Conservation (phyloP, 2,888 invertebrate genomes). For the Eretmocerus hayati region DNA sequence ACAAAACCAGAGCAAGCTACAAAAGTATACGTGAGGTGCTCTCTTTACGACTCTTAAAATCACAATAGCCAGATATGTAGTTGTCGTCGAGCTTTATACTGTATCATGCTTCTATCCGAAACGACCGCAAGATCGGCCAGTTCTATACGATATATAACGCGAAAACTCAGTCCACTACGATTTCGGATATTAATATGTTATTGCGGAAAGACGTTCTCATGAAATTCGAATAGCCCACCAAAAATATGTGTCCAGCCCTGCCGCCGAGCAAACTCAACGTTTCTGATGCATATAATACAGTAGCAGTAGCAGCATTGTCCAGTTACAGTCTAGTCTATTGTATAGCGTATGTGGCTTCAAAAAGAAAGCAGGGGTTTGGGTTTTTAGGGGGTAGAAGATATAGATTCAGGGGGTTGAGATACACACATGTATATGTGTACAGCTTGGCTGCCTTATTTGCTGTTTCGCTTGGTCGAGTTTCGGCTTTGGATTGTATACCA, state of each 20-base stretch:
- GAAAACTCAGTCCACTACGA: slow-evolving; percentile 1
- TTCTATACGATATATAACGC: no score
- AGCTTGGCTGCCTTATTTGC: slow-evolving; percentile 9
- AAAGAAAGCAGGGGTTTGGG: no score
- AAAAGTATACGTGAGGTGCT: slow-evolving; percentile 40
- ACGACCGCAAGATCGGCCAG: no score
- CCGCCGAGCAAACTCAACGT: no score
- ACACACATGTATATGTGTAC: no score
- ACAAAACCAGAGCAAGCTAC: no score
- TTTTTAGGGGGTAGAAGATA: slow-evolving; percentile 15
- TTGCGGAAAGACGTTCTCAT: slow-evolving; percentile 46
- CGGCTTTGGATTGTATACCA: slow-evolving; percentile 13
- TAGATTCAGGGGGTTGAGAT: slow-evolving; percentile 7
- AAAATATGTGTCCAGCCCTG: no score
- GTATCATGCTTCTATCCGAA: no score
- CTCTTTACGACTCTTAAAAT: slow-evolving; percentile 42
- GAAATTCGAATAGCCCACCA: slow-evolving; percentile 46
- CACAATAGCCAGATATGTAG: slow-evolving; percentile 19
- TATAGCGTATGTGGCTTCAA: no score
- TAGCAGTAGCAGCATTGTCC: no score
- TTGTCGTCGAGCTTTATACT: background rate
- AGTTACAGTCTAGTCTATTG: no score
- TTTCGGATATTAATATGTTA: slow-evolving; percentile 45
- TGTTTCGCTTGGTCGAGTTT: background rate
- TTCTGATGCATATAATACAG: no score